Evolutionary conservation across 2,113 vertebrate genomes (phyloP).

Genomic region (Eulemur macaco): DNA sequence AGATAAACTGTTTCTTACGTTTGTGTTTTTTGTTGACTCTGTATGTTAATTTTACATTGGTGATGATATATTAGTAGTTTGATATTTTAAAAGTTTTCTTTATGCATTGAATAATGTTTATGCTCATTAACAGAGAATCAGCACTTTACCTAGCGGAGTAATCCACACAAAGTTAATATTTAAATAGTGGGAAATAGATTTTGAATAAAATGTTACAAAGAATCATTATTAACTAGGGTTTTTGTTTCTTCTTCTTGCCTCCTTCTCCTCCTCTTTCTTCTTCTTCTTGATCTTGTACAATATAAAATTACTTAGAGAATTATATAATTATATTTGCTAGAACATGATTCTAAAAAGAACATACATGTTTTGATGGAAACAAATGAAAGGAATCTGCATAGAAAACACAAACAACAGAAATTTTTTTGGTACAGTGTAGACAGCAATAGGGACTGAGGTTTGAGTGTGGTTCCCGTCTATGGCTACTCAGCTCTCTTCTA

Average conservation of each 20-base stretch:
- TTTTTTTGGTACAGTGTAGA: neutral
- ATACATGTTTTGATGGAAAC: neutral
- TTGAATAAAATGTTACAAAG: neutral
- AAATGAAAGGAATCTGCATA: neutral
- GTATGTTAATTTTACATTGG: neutral
- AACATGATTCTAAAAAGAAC: neutral
- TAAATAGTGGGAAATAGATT: neutral
- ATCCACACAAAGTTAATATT: neutral
- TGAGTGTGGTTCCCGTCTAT: accelerated
- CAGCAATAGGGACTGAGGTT: neutral
- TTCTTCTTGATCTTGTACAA: neutral
- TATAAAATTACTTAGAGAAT: neutral
- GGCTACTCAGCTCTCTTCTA: neutral
- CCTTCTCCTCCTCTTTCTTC: neutral
- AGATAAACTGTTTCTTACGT: neutral
- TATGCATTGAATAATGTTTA: neutral
- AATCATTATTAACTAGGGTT: neutral
- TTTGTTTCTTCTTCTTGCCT: neutral
- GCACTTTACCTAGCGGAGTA: neutral
- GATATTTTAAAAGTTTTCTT: neutral
- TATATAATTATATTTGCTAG: neutral
- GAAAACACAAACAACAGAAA: neutral
- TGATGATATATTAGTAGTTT: neutral
- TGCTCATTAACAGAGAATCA: neutral
- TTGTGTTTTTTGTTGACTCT: neutral